Conservation (phyloP, 2,888 invertebrate genomes). For the Diloba caeruleocephala region DNA sequence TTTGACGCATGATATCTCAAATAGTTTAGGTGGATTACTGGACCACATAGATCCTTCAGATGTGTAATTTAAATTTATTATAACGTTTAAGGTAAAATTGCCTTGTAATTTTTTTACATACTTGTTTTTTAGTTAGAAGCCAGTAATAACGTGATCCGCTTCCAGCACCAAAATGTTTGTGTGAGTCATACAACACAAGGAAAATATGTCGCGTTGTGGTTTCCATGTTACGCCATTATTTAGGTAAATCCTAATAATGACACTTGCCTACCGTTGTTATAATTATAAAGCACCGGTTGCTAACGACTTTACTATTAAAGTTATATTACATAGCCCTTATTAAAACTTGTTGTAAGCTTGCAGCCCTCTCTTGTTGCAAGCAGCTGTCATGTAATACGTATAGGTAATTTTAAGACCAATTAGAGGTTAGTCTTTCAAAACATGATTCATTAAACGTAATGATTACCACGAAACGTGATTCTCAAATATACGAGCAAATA, state of each 20-base stretch:
- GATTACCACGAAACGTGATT: constrained; percentile 36
- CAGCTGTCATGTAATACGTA: background rate
- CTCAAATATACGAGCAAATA: constrained; percentile 60
- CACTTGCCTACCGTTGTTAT: constrained; percentile 10
- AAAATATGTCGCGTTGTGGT: constrained; percentile 1
- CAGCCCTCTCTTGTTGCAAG: constrained; percentile 17
- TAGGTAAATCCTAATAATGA: background rate
- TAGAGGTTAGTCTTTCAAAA: constrained; percentile 15
- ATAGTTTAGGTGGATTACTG: too few relatives aligned
- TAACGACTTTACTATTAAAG: constrained; percentile 48
- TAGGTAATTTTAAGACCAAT: constrained; percentile 4
- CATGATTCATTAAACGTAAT: constrained; percentile 35
- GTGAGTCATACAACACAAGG: background rate
- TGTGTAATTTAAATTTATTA: too few relatives aligned
- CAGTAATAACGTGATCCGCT: background rate
- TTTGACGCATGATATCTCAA: too few relatives aligned
- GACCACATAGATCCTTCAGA: too few relatives aligned
- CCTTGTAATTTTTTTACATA: too few relatives aligned
- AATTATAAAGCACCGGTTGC: constrained; percentile 25
- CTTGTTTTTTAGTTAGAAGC: too few relatives aligned
- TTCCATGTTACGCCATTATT: constrained; percentile 3
- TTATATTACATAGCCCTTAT: constrained; percentile 55
- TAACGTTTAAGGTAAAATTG: too few relatives aligned
- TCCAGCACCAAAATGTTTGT: background rate
- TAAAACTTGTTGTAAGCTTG: constrained; percentile 48